A percentile compares a stretch with the other conserved stretches of the same genome.
Evolutionary conservation across 2,113 vertebrate species (phyloP).

Genomic region (Corythoichthys intestinalis): DNA sequence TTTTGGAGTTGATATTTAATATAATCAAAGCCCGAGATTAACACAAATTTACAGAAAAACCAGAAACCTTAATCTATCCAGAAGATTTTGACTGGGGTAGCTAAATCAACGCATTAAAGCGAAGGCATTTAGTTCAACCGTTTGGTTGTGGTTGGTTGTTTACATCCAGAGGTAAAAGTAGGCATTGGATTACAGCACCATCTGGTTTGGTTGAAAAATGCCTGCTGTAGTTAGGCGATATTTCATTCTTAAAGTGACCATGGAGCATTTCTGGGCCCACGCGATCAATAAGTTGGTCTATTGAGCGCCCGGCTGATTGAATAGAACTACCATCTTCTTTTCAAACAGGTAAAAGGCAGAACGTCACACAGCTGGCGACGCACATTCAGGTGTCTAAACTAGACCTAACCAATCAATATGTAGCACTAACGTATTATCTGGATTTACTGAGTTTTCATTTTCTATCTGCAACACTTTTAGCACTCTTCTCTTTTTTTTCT

Average conservation of each 20-base stretch:
- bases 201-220: conserved; percentile 8
- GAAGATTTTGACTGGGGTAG: not conserved
- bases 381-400: conserved; percentile 53
- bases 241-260: not conserved
- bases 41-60: not conserved
- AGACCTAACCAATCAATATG: conserved; percentile 25
- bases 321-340: conserved; percentile 49
- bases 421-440: conserved; percentile 44
- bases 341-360: conserved; percentile 50
- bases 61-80: not conserved
- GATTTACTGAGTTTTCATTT: conserved; percentile 28
- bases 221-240: not conserved
- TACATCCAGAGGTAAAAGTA: conserved; percentile 38
- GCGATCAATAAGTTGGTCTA: not conserved
- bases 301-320: conserved; percentile 10
- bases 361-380: conserved; percentile 31
- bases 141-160: conserved; percentile 9
- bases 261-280: not conserved
- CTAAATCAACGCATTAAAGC: not conserved
- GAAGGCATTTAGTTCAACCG: not conserved
- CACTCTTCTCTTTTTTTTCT: conserved; percentile 14
- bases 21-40: not conserved
- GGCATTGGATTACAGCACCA: conserved; percentile 42
- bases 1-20: not conserved
- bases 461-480: conserved; percentile 17